Base-by-base conservation (phyloP, 2,113 vertebrate species). In the Tonatia bakeri region DNA sequence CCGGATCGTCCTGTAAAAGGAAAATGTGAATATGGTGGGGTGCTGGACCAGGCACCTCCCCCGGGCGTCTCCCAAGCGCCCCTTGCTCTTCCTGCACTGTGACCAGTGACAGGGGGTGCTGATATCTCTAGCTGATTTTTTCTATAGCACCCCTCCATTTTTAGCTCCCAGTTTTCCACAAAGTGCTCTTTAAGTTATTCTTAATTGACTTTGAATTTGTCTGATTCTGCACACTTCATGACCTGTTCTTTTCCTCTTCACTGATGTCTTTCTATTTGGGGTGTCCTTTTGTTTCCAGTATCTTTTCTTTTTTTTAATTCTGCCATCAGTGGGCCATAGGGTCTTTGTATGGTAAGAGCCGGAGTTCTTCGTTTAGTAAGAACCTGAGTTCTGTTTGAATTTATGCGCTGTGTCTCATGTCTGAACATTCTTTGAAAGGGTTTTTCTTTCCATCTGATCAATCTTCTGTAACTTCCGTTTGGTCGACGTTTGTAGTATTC, bases 401-500 rank as follows among this genome's bases (percentile, higher is more conserved):
- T 87, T 59, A 38, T 7, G 38, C 43, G 13, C 12, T 64, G 4
- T 83, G 83, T 77, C 97, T 28, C 90, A 31, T 87, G 52, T 38
- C 36, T 95, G 45, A 90, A 93, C 59, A 77, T 73, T 87, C 81
- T 90, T 86, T 91, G 33, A 92, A 96, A 72, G 72, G 94, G 6
- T 69, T 81, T 76, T 59, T 70, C 56, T 38, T 4, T 12, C 3
- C 50, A 15, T 11, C 24, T 36, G 89, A 28, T 95, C 77, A 40
- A 94, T 72, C 38, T 89, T 65, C 36, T 15, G 5, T 96, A 94
- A 96, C 83, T 93, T 56, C 65, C 52, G 33, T 97, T 87, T 98
- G 61, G 47, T 97, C 97, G 64, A n/a, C 88, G 97, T 98, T 96
- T 88, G 38, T 98, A 99, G 99, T 99, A 99, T 82, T 99, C 99